Evolutionary conservation across 1,140 invertebrate genomes (phyloP).

Genomic region (Drosophila serrata): DNA sequence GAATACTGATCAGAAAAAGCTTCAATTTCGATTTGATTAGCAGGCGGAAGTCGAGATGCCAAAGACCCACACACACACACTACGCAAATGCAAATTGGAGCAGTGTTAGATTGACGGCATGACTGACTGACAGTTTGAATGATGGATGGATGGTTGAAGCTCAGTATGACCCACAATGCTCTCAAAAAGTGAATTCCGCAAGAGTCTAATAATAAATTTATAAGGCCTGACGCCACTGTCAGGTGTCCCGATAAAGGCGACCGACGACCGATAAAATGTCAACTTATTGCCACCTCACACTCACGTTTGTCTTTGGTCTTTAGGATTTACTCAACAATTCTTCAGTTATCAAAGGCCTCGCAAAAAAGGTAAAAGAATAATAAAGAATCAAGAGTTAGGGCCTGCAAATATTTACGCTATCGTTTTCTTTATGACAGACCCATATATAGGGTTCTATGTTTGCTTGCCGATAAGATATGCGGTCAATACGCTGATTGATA

Average conservation of each 20-base stretch:
- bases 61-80: conserved; percentile 49
- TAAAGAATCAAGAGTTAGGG: conserved; percentile 13
- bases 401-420: conserved; percentile 66
- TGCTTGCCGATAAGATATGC: conserved; percentile 45
- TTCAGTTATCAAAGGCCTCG: conserved; percentile 21
- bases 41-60: conserved; percentile 66
- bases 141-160: conserved; percentile 3
- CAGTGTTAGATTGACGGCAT: conserved; percentile 23
- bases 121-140: conserved; percentile 25
- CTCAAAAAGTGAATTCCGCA: conserved; percentile 22
- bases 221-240: conserved; percentile 6
- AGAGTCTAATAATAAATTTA: conserved; percentile 29
- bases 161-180: no score
- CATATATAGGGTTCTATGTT: conserved; percentile 24
- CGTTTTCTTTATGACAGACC: conserved; percentile 27
- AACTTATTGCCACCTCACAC: conserved; percentile 23
- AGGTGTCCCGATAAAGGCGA: conserved; percentile 32
- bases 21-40: conserved; percentile 72
- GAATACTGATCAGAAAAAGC: conserved; percentile 39
- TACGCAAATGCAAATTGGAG: conserved; percentile 35
- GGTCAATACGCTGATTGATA: conserved; percentile 35
- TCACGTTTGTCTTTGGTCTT: conserved; percentile 15
- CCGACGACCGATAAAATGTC: conserved; percentile 35
- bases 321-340: conserved; percentile 22
- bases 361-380: background rate